A percentile compares a stretch with the other conserved stretches of the same genome.
Evolutionary conservation across 2,797 vertebrate species (phyloP).

Genomic region (Sternotherus odoratus): DNA sequence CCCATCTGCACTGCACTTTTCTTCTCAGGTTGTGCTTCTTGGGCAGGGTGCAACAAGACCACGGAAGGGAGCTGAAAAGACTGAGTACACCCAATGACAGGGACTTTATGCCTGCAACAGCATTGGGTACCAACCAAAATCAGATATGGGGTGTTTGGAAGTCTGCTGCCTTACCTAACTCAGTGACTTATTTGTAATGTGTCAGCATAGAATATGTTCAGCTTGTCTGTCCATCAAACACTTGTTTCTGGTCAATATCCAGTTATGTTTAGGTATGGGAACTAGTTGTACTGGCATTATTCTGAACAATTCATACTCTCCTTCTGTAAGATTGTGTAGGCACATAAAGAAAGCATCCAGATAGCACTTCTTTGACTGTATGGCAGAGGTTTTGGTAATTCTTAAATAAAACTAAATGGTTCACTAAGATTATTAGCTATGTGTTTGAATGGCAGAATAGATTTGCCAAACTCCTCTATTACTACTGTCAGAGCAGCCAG

Average conservation of each 20-base stretch:
- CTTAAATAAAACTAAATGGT: constrained; percentile 21
- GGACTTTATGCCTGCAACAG: not conserved
- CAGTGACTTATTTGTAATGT: not conserved
- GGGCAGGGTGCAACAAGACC: not conserved
- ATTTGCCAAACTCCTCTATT: not conserved
- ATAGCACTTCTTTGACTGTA: not conserved
- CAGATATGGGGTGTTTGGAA: not conserved
- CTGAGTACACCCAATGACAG: not conserved
- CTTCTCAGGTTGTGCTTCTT: not conserved
- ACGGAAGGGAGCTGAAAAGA: not conserved
- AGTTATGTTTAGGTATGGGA: not conserved
- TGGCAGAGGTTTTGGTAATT: not conserved
- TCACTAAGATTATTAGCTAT: constrained; percentile 18
- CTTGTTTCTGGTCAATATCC: not conserved
- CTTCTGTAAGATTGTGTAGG: not conserved
- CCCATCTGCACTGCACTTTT: not conserved
- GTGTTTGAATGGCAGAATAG: not conserved
- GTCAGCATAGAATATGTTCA: not conserved
- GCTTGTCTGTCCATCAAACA: not conserved
- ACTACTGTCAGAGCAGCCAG: not conserved
- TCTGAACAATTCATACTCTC: not conserved
- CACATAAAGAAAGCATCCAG: constrained; percentile 5
- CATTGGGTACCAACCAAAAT: not conserved
- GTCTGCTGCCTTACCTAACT: not conserved
- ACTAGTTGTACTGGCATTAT: not conserved